Evolutionary conservation across 2,113 vertebrate genomes (phyloP).

Genomic region (Cacatua alba): DNA sequence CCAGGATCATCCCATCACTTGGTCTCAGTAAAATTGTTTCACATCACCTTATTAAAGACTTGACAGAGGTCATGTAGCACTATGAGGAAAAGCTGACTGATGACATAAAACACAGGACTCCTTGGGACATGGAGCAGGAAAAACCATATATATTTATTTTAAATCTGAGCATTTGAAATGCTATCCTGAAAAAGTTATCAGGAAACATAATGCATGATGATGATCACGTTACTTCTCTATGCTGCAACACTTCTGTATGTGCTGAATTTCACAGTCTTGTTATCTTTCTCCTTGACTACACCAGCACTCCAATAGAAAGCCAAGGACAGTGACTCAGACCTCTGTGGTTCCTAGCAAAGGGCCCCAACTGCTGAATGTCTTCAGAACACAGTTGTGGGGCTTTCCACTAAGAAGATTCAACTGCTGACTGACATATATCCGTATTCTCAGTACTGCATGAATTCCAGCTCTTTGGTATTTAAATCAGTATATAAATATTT

Average conservation of each 20-base stretch:
- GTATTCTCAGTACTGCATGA: neutral
- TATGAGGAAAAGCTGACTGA: neutral
- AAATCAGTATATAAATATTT: constrained; percentile 75
- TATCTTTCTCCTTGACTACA: neutral
- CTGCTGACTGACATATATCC: neutral
- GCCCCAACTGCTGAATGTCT: neutral
- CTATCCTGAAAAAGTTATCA: neutral
- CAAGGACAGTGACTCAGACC: neutral
- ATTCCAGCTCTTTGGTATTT: constrained; percentile 52
- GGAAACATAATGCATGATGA: neutral
- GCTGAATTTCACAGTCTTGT: neutral
- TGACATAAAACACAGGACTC: neutral
- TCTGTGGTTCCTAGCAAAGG: neutral
- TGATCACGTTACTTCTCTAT: neutral
- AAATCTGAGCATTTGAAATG: neutral
- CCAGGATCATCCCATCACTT: neutral
- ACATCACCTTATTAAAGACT: neutral
- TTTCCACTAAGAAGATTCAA: neutral
- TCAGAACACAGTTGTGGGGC: neutral
- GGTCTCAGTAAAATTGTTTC: neutral
- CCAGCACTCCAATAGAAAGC: neutral
- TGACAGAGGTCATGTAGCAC: neutral
- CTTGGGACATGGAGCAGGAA: neutral
- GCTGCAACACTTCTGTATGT: neutral
- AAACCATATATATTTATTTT: neutral